Base-by-base conservation (phyloP, 2,113 vertebrate genomes). In the Protobothrops flavoviridis region DNA sequence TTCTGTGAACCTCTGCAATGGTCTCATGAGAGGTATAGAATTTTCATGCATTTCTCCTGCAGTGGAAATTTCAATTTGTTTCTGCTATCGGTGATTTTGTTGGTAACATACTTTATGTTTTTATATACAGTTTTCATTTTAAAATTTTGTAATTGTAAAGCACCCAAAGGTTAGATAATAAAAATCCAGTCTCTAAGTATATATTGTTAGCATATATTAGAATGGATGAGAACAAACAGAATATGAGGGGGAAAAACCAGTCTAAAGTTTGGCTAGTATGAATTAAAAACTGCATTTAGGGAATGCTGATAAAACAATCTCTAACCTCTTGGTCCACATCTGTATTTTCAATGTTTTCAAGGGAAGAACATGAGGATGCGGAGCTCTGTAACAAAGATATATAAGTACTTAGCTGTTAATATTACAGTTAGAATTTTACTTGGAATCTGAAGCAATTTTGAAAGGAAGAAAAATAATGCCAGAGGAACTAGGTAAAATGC, bases 271-370 rank as follows among this genome's bases (percentile, higher is more conserved):
- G 90, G 6, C 59, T 48, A 15, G 17, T 20, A 23, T 39, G 21
- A 86, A 8, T 3, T 48, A n/a, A 59, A 24, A 2, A 33, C 9
- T 26, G 29, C 24, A 85, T 29, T 59, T 55, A 53, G 74, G 92
- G 53, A 93, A 74, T 5, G 5, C 17, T 94, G 55, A 8, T 89
- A 7, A 95, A 88, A 93, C n/a, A 57, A 93, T 48, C n/a, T 96
- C 93, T 95, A 97, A 98, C 98, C 98, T 99, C 98, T 94, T 98
- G 96, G 94, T 98, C 98, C 94, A 95, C 93, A 95, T 97, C 97
- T 74, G 93, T 0, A 74, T 94, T 97, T 92, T 96, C 94, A 88
- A 90, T 93, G 50, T 90, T 96, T 93, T 95, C 94, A 94, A 12
- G 3, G 39, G 96, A 96, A 94, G 95, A 92, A 87, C 92, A 89